Conservation (phyloP, 1,140 invertebrate species). For the Laupala kohalensis region DNA sequence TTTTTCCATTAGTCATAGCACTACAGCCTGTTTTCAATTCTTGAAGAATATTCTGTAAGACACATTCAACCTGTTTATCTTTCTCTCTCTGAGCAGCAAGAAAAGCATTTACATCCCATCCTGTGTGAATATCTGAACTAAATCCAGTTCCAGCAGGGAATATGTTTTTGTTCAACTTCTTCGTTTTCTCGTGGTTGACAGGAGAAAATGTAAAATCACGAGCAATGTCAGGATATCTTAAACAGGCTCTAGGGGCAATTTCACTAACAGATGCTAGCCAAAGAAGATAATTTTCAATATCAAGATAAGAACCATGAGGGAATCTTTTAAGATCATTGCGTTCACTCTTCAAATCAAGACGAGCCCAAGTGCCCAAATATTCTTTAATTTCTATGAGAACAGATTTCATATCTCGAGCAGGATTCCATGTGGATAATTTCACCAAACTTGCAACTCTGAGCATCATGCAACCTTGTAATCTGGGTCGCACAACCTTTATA, state of each 20-base stretch:
- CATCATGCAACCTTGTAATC: slow-evolving; percentile 25
- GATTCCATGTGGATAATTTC: slow-evolving; percentile 26
- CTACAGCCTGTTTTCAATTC: not conserved
- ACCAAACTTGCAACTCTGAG: slow-evolving; percentile 26
- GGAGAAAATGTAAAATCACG: not conserved
- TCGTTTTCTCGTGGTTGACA: not conserved
- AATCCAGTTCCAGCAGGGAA: slow-evolving; percentile 23
- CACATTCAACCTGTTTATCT: slow-evolving; percentile 24
- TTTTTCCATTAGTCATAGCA: not conserved
- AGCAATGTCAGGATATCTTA: not conserved
- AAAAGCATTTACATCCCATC: slow-evolving; percentile 26
- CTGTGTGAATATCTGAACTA: slow-evolving; percentile 20
- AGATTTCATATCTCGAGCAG: slow-evolving; percentile 24
- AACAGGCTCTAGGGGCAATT: slow-evolving; percentile 15
- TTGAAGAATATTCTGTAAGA: slow-evolving; percentile 11
- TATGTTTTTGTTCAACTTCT: not conserved
- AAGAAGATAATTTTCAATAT: slow-evolving; percentile 25
- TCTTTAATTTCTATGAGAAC: slow-evolving; percentile 22
- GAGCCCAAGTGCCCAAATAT: slow-evolving; percentile 24
- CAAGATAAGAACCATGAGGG: slow-evolving; percentile 23
- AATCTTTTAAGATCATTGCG: slow-evolving; percentile 22
- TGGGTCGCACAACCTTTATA: slow-evolving; percentile 26
- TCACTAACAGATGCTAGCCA: slow-evolving; percentile 24
- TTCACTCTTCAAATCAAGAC: slow-evolving; percentile 23
- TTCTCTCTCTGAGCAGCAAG: slow-evolving; percentile 26